A percentile compares a stretch with the other conserved stretches of the same genome.
Evolutionary conservation across 2,113 vertebrate genomes (phyloP).

Genomic region (Stictonetta naevosa): DNA sequence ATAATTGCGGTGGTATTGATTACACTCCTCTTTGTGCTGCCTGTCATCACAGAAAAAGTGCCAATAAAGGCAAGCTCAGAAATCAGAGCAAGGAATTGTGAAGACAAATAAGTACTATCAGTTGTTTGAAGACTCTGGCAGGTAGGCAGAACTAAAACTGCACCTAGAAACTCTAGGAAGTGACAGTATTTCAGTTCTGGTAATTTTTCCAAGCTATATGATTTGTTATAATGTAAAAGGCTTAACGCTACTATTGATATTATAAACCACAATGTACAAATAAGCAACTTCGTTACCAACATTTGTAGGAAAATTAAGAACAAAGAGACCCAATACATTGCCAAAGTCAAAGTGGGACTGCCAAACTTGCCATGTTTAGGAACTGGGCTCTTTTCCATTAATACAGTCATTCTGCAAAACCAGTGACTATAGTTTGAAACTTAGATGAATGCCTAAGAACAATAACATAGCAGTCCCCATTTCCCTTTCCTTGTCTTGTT

Average conservation of each 20-base stretch:
- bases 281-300: neutral
- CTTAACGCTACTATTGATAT: neutral
- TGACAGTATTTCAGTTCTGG: neutral
- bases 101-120: neutral
- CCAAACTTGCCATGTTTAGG: neutral
- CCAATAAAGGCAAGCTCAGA: conserved; percentile 1
- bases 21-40: conserved; percentile 15
- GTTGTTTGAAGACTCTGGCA: neutral
- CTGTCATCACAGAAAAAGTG: neutral
- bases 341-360: neutral
- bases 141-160: neutral
- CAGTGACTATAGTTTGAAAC: neutral
- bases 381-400: neutral
- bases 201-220: neutral
- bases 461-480: neutral
- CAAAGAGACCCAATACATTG: neutral
- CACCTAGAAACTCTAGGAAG: neutral
- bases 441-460: neutral
- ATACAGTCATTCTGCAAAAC: neutral
- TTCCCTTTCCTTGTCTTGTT: neutral
- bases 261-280: neutral
- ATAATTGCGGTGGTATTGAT: conserved; percentile 52
- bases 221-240: neutral
- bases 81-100: neutral
- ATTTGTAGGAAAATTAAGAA: neutral